Conservation (phyloP, 2,888 invertebrate genomes). For the Phasia obesa region DNA sequence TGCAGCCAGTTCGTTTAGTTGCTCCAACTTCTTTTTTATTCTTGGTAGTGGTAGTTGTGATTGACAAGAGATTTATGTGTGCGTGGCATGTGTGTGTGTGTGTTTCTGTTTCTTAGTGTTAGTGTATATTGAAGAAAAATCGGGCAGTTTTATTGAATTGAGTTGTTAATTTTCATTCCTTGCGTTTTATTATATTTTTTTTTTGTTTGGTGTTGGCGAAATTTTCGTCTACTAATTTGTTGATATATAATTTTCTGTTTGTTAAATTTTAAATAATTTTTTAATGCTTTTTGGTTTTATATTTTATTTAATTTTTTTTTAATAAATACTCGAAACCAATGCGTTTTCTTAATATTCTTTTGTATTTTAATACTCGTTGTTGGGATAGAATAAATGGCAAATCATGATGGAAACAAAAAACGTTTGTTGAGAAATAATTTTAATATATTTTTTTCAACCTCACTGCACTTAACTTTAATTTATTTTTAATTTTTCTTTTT, state of each 20-base stretch:
- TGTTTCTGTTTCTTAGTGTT: slow-evolving; percentile 18
- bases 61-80: slow-evolving; percentile 28
- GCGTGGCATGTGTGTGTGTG: slow-evolving; percentile 43
- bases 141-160: slow-evolving; percentile 61
- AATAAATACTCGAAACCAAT: slow-evolving; percentile 65
- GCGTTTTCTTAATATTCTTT: slow-evolving; percentile 45
- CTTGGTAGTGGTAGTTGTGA: slow-evolving; percentile 11
- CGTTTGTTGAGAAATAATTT: neutral
- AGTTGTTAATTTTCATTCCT: slow-evolving; percentile 44
- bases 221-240: slow-evolving; percentile 9
- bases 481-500: slow-evolving; percentile 5
- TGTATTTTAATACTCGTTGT: slow-evolving; percentile 55
- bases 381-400: slow-evolving; percentile 41
- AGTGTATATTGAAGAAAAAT: slow-evolving; percentile 45
- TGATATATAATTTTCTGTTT: slow-evolving; percentile 18
- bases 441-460: neutral
- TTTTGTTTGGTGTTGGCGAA: slow-evolving; percentile 1
- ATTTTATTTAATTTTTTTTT: slow-evolving; percentile 12
- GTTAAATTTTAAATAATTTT: slow-evolving; percentile 13
- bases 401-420: slow-evolving; percentile 4
- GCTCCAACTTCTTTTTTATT: slow-evolving; percentile 49
- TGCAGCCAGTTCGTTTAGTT: slow-evolving; percentile 10
- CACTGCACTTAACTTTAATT: slow-evolving; percentile 17
- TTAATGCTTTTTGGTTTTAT: slow-evolving; percentile 16
- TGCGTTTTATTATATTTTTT: neutral